These are phyloP conservation scores for Grapholita molesta DNA, from an alignment of 1,140 invertebrate genomes.

Conservation along the genomic window DNA sequence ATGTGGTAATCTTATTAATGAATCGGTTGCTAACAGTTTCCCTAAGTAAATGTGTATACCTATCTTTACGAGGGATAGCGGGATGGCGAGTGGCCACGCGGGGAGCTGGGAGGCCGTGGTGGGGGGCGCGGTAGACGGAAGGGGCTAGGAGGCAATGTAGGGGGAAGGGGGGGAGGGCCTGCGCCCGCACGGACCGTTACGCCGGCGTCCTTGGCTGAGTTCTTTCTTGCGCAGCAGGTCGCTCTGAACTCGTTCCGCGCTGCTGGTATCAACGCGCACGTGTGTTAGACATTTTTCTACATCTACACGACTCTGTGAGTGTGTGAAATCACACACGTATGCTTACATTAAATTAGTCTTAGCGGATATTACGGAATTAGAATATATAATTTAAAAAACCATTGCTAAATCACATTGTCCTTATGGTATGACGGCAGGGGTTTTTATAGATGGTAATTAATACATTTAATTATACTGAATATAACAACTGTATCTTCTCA, in stretches of 20 bases:
- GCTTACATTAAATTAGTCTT: conserved; percentile 64
- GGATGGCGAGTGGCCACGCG: background rate
- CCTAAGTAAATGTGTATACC: background rate
- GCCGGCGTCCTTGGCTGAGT: conserved; percentile 76
- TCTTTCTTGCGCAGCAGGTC: conserved; percentile 72
- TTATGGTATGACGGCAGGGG: background rate
- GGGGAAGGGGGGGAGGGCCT: background rate
- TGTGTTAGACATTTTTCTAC: conserved; percentile 40
- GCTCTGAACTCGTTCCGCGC: conserved; percentile 67
- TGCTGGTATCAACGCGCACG: conserved; percentile 46
- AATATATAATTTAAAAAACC: background rate
- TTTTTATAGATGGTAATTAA: too few relatives aligned
- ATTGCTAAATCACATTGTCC: background rate
- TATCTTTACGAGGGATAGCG: background rate
- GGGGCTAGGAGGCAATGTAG: background rate
- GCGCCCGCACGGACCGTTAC: conserved; percentile 58
- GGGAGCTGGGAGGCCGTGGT: background rate
- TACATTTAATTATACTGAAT: too few relatives aligned
- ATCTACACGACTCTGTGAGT: conserved; percentile 24
- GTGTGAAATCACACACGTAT: conserved; percentile 31
- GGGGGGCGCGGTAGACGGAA: background rate
- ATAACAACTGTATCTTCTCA: too few relatives aligned
- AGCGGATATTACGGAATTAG: conserved; percentile 52
- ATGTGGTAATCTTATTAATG: too few relatives aligned
- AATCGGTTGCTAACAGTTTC: too few relatives aligned